These are phyloP conservation scores for Aldrovandia affinis DNA, from an alignment of 2,797 vertebrate genomes.

Conservation along the genomic window DNA sequence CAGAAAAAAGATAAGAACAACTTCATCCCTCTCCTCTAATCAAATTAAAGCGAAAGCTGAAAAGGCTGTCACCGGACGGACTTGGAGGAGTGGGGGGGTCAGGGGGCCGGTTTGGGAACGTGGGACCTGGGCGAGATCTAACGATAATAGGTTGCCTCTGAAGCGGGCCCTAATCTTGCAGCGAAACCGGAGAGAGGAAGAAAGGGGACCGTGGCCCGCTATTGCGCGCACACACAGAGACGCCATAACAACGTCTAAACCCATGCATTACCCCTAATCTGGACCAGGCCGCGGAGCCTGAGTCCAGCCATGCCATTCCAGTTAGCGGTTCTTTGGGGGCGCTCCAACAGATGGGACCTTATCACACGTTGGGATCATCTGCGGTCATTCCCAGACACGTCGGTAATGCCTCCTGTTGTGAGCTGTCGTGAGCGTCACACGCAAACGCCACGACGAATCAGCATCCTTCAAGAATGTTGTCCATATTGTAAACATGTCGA, in stretches of 20 bases:
- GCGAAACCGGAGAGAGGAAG: conserved; percentile 27
- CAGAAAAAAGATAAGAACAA: conserved; percentile 37
- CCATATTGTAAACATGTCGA: background rate
- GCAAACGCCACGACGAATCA: background rate
- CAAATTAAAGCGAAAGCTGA: conserved; percentile 56
- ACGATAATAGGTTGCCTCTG: conserved; percentile 46
- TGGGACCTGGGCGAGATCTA: conserved; percentile 42
- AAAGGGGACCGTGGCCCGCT: conserved; percentile 17
- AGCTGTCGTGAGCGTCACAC: background rate
- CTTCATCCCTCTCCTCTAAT: conserved; percentile 42
- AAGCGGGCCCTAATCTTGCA: conserved; percentile 30
- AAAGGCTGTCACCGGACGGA: conserved; percentile 24
- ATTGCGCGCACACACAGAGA: conserved; percentile 3
- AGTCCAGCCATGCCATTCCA: conserved; percentile 2
- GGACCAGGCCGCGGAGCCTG: background rate
- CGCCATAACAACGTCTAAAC: conserved; percentile 9
- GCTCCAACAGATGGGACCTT: conserved; percentile 18
- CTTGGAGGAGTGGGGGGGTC: conserved; percentile 1
- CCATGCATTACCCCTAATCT: conserved; percentile 15
- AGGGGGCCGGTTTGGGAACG: conserved; percentile 27
- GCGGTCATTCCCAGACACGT: background rate
- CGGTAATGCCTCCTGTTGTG: background rate
- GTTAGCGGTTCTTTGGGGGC: background rate
- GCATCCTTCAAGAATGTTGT: background rate
- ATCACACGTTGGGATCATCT: background rate